Evolutionary conservation across 2,888 invertebrate genomes (phyloP), one percentile per base, ranked within the genome.

Genomic region (Tuta absoluta): DNA sequence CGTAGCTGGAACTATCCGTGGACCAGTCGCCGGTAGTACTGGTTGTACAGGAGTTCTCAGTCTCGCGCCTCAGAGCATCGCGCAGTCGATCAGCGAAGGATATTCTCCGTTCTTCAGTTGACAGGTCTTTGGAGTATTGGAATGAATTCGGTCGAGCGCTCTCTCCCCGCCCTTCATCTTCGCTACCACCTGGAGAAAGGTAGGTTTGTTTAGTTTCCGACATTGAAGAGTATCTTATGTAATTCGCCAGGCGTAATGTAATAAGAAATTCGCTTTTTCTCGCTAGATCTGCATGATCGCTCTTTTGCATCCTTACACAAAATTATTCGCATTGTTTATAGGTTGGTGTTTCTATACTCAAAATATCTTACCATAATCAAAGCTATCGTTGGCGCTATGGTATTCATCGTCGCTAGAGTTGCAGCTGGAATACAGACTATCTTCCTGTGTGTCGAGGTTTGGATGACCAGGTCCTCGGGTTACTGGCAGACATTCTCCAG

Each of bases 401-500:
- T 93, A 96, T 78, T 95, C 95, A 67, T 93, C 94, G 59, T 93
- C 93, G 65, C 93, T 93, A 19, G 94, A 93, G 71, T 93, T 93
- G 74, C 93, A 93, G 75, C 94, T 94, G 38, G 94, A 94, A 80
- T 94, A 94, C 0, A 92, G 81, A 71, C 93, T 93, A 73, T 91
- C 92, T 63, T 90, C 86, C 66, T 91, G 90, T 0, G 81, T 78
- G 51, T 87, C 87, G 48, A 78, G 71, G 56, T 76, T 71, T n/a
- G 72, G 67, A 24, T 77, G 75, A 0, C 74, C 81, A 0, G 93
- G 92, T 49, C 89, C 85, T 61, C 95, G 87, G 10, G 94, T 94
- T 0, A 95, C 94, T 0, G 96, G 95, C 28, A 95, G 84, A 75
- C 94, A 94, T 77, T 95, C 95, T 8, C 96, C 95, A 0, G 95